Evolutionary conservation across 2,113 vertebrate genomes (phyloP).

Genomic region (Xenopus tropicalis): UCB_Xtro_10.0 CM004445.2:74492501-74493000

Average conservation of each 20-base stretch:
- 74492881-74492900: too few relatives aligned
- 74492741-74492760: too few relatives aligned
- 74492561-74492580: background rate
- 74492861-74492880: too few relatives aligned
- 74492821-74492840: background rate
- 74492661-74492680: background rate
- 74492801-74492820: background rate
- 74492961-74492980: too few relatives aligned
- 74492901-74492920: too few relatives aligned
- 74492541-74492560: background rate
- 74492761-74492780: too few relatives aligned
- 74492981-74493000: too few relatives aligned
- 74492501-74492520: background rate
- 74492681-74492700: background rate
- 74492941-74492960: too few relatives aligned
- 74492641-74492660: constrained; percentile 9
- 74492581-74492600: background rate
- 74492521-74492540: background rate
- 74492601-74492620: background rate
- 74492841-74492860: too few relatives aligned
- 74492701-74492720: background rate
- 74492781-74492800: too few relatives aligned
- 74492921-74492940: too few relatives aligned
- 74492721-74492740: too few relatives aligned
- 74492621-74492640: background rate